These are phyloP conservation scores for Auanema sp. DNA, from an alignment of 2,888 invertebrate genomes.

Conservation along the genomic window DNA sequence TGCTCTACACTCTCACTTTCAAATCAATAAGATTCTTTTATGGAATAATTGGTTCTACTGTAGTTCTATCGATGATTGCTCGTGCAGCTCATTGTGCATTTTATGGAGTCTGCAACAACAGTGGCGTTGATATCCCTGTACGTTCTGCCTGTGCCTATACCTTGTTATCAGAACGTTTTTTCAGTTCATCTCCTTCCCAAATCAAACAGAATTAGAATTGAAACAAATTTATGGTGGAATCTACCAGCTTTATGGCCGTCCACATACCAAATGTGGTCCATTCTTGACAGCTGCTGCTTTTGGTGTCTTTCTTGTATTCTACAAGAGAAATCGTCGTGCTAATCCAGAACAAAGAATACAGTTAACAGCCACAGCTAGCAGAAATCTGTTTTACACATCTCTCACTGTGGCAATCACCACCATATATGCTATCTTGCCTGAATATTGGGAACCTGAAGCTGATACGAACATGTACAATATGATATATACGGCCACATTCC, in stretches of 20 bases:
- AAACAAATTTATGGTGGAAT: constrained; percentile 51
- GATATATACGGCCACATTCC: constrained; percentile 58
- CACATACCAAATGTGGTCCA: constrained; percentile 61
- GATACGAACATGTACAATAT: constrained; percentile 57
- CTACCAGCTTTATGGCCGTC: constrained; percentile 60
- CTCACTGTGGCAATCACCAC: constrained; percentile 35
- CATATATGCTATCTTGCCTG: constrained; percentile 60
- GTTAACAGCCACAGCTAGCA: constrained; percentile 19
- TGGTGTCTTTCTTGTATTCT: constrained; percentile 10
- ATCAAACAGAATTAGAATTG: constrained; percentile 35
- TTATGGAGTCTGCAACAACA: constrained; percentile 59
- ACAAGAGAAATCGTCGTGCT: constrained; percentile 7
- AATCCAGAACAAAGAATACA: not conserved
- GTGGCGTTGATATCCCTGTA: constrained; percentile 61
- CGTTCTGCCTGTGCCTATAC: constrained; percentile 7
- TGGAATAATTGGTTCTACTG: constrained; percentile 26
- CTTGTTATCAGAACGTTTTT: constrained; percentile 12
- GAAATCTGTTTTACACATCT: constrained; percentile 25
- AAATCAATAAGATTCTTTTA: constrained; percentile 27
- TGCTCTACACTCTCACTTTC: constrained; percentile 51
- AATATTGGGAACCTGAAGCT: constrained; percentile 56
- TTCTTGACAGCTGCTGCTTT: constrained; percentile 31
- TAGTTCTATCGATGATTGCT: constrained; percentile 32
- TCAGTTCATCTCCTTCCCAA: constrained; percentile 58
- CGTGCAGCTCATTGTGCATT: constrained; percentile 52